Conservation (phyloP, 2,797 vertebrate species). For the Malurus leucopterus region DNA sequence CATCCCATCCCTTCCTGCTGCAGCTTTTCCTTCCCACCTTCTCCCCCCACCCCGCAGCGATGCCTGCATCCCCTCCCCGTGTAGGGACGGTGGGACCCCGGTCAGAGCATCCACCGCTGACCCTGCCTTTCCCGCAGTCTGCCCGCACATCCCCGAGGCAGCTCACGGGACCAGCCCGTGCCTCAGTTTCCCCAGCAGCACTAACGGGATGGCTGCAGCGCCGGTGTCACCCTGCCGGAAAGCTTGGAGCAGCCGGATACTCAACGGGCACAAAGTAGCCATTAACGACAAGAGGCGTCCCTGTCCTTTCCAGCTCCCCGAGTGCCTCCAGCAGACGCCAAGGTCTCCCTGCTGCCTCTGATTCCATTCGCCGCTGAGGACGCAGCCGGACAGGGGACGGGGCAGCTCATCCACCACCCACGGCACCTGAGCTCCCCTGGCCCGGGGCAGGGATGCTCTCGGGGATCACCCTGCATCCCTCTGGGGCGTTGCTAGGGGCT, state of each 20-base stretch:
- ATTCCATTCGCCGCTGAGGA: not conserved
- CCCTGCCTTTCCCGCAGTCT: not conserved
- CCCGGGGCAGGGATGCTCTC: not conserved
- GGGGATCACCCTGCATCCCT: not conserved
- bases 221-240: not conserved
- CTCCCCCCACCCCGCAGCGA: not conserved
- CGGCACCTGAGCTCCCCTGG: not conserved
- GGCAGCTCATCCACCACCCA: not conserved
- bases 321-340: not conserved
- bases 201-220: not conserved
- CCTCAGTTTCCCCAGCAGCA: slow-evolving; percentile 38
- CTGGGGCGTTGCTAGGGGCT: too few relatives aligned
- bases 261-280: not conserved
- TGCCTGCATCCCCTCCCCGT: not conserved
- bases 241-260: not conserved
- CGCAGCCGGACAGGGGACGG: not conserved
- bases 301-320: not conserved
- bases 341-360: not conserved
- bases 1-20: not conserved
- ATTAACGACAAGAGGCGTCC: not conserved
- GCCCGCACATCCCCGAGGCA: accelerated
- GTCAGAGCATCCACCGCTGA: not conserved
- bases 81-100: accelerated
- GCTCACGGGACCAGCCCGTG: not conserved
- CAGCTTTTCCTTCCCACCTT: not conserved